A percentile compares a stretch with the other conserved stretches of the same genome.
These are phyloP conservation scores for Idaea aversata DNA, from an alignment of 2,888 invertebrate genomes.

Conservation along the genomic window DNA sequence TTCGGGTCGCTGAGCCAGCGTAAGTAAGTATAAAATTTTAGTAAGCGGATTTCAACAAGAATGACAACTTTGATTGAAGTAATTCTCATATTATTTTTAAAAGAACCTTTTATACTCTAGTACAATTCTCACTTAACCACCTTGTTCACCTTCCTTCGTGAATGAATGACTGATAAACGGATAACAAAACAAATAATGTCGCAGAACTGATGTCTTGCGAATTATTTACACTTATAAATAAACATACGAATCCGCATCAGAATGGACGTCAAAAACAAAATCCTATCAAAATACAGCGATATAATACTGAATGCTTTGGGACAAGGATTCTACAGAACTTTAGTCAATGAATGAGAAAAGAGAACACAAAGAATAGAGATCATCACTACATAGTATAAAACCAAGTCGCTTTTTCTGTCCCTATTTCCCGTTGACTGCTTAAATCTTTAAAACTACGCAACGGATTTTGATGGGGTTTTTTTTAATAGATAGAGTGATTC, in stretches of 20 bases:
- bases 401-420: too few relatives aligned
- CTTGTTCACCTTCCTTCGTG: background rate
- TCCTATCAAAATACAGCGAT: slow-evolving; percentile 45
- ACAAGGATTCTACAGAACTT: background rate
- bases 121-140: background rate
- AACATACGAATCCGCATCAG: slow-evolving; percentile 9
- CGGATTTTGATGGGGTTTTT: too few relatives aligned
- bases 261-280: slow-evolving; percentile 39
- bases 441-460: too few relatives aligned
- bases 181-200: slow-evolving; percentile 23
- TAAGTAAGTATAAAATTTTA: too few relatives aligned
- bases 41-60: too few relatives aligned
- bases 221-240: slow-evolving; percentile 22
- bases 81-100: slow-evolving; percentile 4
- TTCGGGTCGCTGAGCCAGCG: too few relatives aligned
- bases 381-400: too few relatives aligned
- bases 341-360: too few relatives aligned
- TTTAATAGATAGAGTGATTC: too few relatives aligned
- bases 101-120: background rate
- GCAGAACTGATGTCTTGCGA: slow-evolving; percentile 18
- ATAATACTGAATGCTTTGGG: slow-evolving; percentile 29
- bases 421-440: too few relatives aligned
- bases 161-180: slow-evolving; percentile 24
- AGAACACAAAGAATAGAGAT: too few relatives aligned
- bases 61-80: background rate